Evolutionary conservation across 2,113 vertebrate genomes (phyloP).

Genomic region (Amblyopsis rosae): DNA sequence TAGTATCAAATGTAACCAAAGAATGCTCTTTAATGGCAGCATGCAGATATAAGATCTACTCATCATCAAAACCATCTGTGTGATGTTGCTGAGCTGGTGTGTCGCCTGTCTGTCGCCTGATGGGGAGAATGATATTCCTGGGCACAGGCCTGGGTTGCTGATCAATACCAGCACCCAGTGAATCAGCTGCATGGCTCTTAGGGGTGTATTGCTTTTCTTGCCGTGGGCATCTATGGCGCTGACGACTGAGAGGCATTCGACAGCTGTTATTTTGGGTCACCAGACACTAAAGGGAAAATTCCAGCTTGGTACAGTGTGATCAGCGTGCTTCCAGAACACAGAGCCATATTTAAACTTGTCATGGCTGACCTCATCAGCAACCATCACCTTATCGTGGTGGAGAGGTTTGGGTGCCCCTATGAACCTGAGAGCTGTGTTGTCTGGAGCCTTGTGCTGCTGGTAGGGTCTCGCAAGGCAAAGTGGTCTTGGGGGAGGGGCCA

Average conservation of each 20-base stretch:
- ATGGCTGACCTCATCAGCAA: too few species aligned
- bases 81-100: slow-evolving; percentile 24
- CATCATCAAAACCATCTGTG: slow-evolving; percentile 34
- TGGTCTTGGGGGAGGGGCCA: too few species aligned
- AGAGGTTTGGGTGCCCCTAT: too few species aligned
- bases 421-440: too few species aligned
- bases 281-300: slow-evolving; percentile 19
- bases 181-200: slow-evolving; percentile 43
- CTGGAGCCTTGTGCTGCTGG: too few species aligned
- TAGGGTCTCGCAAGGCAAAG: too few species aligned
- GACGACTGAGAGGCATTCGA: slow-evolving; percentile 42
- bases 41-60: slow-evolving; percentile 26
- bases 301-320: slow-evolving; percentile 11
- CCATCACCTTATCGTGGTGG: too few species aligned
- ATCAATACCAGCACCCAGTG: slow-evolving; percentile 64
- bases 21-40: slow-evolving; percentile 3
- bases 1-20: neutral
- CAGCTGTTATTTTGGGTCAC: slow-evolving; percentile 36
- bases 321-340: slow-evolving; percentile 20
- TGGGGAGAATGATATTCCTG: slow-evolving; percentile 63
- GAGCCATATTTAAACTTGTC: slow-evolving; percentile 37
- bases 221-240: slow-evolving; percentile 25
- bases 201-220: slow-evolving; percentile 46
- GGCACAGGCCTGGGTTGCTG: slow-evolving; percentile 49
- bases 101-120: slow-evolving; percentile 49